Base-by-base conservation (phyloP, 2,888 invertebrate genomes). In the Pegoplata infirma region DNA sequence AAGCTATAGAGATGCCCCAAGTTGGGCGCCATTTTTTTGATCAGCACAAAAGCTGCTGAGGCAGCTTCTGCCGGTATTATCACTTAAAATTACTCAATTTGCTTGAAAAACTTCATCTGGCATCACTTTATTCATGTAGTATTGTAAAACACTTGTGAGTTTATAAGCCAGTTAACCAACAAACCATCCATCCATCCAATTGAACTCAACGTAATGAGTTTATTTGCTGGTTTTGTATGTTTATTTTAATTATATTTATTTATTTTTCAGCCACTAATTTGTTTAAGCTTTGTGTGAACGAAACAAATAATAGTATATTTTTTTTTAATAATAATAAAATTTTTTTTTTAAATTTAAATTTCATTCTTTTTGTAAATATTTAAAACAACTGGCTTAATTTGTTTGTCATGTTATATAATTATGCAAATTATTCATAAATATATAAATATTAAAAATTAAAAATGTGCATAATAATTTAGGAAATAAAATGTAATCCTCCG, bases 251-350 rank as follows among this genome's bases (percentile, higher is more conserved):
- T 76, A 72, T 75, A 63, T 67, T 77, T 79, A 59, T 69, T 71
- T 69, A 61, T 72, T 77, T 46, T 69, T 56, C 47, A 82, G 77
- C 61, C 74, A 73, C 53, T 82, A 83, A 86, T 83, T 85, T 84
- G 82, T 83, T 82, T 85, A 85, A 85, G 83, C 83, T 82, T 84
- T 84, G 82, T 85, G 85, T 83, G 83, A 84, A 85, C 77, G 81
- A 80, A 80, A 17, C 21, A 58, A 47, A 58, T 28, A 6, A 51
- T 51, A 1, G 16, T 23, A 4, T 8, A 14, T 32, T 49, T 49
- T 32, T 61, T 49, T 21, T 16, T 61, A 46, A 46, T 47, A 61
- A 61, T 47, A 61, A 46, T 47, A 49, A 7, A 49, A 49, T 49
- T 49, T 63, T 32, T 49, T 25, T 44, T 72, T 64, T 47, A 23